Base-by-base conservation (phyloP, 1,140 invertebrate species). In the Drosophila parvula region DNA sequence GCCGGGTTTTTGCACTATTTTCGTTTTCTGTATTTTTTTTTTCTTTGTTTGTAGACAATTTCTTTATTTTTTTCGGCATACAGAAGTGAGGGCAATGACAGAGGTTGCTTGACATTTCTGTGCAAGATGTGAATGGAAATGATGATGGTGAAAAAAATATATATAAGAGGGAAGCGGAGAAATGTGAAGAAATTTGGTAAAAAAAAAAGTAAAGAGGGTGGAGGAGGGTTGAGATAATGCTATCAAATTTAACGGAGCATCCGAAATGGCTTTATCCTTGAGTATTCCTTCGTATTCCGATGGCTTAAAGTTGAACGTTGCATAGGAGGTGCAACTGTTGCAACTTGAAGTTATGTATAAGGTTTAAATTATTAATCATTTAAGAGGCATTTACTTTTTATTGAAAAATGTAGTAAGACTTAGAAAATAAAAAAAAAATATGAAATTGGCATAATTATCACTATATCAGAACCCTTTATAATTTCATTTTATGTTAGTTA, bases 41-140 rank as follows among this genome's bases (percentile, higher is more conserved):
- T 27, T 30, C 32, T 28, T 61, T 60, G 70, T 48, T 38, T 41
- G 16, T 30, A n/a, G 40, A 43, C 44, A 71, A 71, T 58, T 59
- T 71, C 36, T 43, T 36, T 59, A 41, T 30, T 71, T 71, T 47
- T 70, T 71, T 58, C 12, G 51, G 44, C 34, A 69, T 57, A 32
- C 55, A 71, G 55, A 73, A 59, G 69, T 59, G 67, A 71, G 69
- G 53, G 53, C 16, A 73, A 41, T 50, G 65, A 50, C 51, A 41
- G 53, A 41, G 67, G 43, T 71, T 30, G 65, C 44, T 50, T 36
- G 40, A 40, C 43, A 70, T 48, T 28, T 55, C 65, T 30, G 67
- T 47, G 50, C 41, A 34, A 18, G 51, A 38, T 55, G 68, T 47
- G 51, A 38, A 36, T 28, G 36, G 43, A 36, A 48, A 40, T 55